Evolutionary conservation across 2,888 invertebrate species (phyloP), one percentile per base, ranked within the genome.

Genomic region (Xestia sexstrigata): DNA sequence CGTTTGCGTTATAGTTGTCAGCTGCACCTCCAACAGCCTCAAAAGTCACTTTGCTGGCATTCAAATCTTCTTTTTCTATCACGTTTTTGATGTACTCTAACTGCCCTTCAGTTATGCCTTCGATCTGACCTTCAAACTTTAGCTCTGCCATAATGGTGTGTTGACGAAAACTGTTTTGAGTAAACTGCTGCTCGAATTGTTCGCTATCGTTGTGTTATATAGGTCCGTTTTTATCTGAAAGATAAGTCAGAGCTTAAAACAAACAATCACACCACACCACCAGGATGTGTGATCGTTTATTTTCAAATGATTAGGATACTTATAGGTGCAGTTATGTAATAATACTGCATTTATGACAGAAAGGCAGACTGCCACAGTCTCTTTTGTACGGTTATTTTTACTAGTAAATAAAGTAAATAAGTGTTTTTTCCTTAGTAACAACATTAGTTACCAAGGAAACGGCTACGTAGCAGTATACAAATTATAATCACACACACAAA

Each of bases 1-100:
- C 88, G 47, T 76, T 86, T 26, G 92, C 89, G 17, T 75, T 81
- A 74, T 89, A 93, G 79, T 92, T 93, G 23, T 93, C 93, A 23
- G 90, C 93, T 1, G 86, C 87, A 76, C 80, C 80, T 1, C 93
- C 92, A 4, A 93, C 90, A 13, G 87, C 69, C 62, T 89, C 78
- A 2, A 94, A 78, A 0, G 65, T 67, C 0, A 91, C 89, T 70
- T 90, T 91, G 11, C 85, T 88, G 45, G 89, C 84, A 55, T 81
- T 85, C n/a, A 81, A 91, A 3, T 91, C 92, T 52, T 79, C 86
- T 73, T 92, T 83, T 58, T 90, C 75, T 1, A 94, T 79, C 0
- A 92, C 88, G 70, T 89, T 85, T 42, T 87, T 82, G 5, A 94
- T 91, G 47, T 84, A 92, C 45, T 90, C 87, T 20, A 91, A 66